phyloP scores from a whole-genome alignment of 2,797 vertebrate species.

The Micromesistius poutassou region DNA sequence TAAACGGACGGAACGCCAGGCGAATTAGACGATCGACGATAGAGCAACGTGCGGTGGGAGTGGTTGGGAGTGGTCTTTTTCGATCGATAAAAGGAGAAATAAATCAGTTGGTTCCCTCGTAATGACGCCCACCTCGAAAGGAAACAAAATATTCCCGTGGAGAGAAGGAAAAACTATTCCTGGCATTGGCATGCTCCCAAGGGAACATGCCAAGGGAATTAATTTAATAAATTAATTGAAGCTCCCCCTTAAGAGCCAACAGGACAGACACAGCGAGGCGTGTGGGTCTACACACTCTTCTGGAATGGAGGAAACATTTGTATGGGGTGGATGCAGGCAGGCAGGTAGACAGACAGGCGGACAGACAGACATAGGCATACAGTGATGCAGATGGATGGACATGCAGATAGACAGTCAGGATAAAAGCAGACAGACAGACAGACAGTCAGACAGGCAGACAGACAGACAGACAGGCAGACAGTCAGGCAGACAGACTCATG shows the following conservation, averaged over 20 bases:
- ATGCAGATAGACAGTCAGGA: no score
- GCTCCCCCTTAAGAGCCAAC: not conserved
- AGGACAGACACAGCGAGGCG: conserved; percentile 6
- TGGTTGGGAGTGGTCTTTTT: not conserved
- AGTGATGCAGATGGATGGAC: no score
- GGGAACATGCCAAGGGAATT: not conserved
- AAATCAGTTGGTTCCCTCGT: not conserved
- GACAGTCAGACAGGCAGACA: no score
- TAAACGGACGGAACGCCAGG: not conserved
- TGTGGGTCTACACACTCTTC: conserved; percentile 64
- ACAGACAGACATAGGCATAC: no score
- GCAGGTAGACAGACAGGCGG: no score
- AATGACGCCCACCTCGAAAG: not conserved
- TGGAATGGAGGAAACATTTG: conserved; percentile 77
- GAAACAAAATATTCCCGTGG: no score
- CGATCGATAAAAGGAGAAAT: not conserved
- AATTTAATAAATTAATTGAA: not conserved
- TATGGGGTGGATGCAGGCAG: conserved; percentile 50
- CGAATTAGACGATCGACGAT: no score
- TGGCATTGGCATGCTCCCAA: not conserved
- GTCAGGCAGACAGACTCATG: no score
- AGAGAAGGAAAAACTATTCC: not conserved
- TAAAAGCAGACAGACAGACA: no score
- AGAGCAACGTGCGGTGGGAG: no score
- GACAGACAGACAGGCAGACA: no score